These are phyloP conservation scores for Euproctis similis DNA, from an alignment of 2,888 invertebrate genomes.

Conservation along the genomic window DNA sequence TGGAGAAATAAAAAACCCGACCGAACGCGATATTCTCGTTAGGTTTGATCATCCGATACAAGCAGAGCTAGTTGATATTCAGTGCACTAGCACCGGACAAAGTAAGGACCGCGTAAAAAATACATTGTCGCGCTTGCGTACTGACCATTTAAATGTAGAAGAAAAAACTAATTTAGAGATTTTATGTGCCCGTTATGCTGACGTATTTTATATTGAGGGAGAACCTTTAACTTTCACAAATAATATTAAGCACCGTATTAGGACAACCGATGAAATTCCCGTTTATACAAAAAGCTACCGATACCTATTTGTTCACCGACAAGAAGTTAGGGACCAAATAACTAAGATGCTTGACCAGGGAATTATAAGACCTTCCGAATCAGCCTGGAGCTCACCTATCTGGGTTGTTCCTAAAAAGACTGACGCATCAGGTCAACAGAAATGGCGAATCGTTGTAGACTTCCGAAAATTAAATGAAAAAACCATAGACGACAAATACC, in stretches of 20 bases:
- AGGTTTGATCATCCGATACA: too few species aligned
- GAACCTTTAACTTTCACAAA: constrained; percentile 1
- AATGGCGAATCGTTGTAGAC: constrained; percentile 3
- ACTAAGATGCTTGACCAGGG: constrained; percentile 2
- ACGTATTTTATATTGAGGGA: not conserved
- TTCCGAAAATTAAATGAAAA: too few species aligned
- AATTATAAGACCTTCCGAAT: too few species aligned
- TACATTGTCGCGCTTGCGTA: too few species aligned
- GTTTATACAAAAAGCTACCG: constrained; percentile 1
- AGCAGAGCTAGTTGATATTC: too few species aligned
- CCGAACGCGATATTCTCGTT: too few species aligned
- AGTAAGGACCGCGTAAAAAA: too few species aligned
- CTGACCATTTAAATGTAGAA: constrained; percentile 1
- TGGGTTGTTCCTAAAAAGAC: too few species aligned
- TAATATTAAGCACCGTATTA: constrained; percentile 1
- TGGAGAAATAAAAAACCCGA: too few species aligned
- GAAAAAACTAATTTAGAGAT: not conserved
- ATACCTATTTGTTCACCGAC: constrained; percentile 1
- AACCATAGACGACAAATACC: constrained; percentile 1
- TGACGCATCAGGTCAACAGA: constrained; percentile 1
- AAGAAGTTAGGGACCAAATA: constrained; percentile 1
- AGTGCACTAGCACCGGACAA: constrained; percentile 16
- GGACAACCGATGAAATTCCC: constrained; percentile 5
- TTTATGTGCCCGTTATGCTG: not conserved
- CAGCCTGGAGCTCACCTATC: too few species aligned